phyloP scores from a whole-genome alignment of 2,113 vertebrate genomes.

The Otocyon megalotis region DNA sequence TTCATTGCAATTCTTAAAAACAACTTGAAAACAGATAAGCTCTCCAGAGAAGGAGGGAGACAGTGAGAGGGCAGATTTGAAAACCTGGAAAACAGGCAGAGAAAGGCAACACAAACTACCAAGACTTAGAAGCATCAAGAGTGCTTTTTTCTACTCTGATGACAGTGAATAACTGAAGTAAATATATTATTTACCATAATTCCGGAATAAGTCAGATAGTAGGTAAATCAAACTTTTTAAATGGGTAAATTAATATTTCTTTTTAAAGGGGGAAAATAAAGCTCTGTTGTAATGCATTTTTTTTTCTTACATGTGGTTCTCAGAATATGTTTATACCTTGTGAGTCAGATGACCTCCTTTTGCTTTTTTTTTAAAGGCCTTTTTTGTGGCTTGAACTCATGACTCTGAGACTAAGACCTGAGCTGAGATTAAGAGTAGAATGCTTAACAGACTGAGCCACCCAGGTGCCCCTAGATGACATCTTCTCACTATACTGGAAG shows the following conservation, averaged over 20 bases:
- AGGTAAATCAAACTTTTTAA: background rate
- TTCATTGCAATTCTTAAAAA: slow-evolving; percentile 41
- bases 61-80: background rate
- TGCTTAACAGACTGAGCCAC: background rate
- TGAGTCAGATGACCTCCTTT: background rate
- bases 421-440: background rate
- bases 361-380: background rate
- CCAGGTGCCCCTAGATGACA: background rate
- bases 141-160: background rate
- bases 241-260: background rate
- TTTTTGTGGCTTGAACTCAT: background rate
- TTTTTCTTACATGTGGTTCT: slow-evolving; percentile 28
- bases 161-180: background rate
- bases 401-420: background rate
- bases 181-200: background rate
- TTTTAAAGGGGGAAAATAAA: background rate
- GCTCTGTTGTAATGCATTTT: background rate
- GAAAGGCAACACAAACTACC: background rate
- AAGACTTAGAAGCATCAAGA: background rate
- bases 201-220: background rate
- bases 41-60: background rate
- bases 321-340: background rate
- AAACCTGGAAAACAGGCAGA: slow-evolving; percentile 17
- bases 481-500: background rate
- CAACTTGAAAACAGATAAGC: background rate